Conservation (phyloP, 2,113 vertebrate species). For the Clarias gariepinus region DNA sequence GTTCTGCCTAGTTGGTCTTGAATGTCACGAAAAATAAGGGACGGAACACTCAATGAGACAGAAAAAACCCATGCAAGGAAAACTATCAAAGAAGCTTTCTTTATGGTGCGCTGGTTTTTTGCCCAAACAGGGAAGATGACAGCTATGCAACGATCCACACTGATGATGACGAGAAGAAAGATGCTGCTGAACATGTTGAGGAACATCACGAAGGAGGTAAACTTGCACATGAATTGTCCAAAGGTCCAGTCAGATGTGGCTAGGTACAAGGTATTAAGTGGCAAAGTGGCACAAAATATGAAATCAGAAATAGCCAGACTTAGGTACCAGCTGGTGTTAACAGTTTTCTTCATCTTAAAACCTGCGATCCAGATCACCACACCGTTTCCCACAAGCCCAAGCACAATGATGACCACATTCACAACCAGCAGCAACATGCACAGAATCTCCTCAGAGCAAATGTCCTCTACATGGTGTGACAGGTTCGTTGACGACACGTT, state of each 20-base stretch:
- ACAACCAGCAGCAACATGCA: too few species aligned
- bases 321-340: too few species aligned
- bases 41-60: slow-evolving; percentile 76
- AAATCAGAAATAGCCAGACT: too few species aligned
- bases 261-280: too few species aligned
- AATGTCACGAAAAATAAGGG: slow-evolving; percentile 78
- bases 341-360: too few species aligned
- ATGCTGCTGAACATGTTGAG: slow-evolving; percentile 97
- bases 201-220: slow-evolving; percentile 80
- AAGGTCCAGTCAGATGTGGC: background rate
- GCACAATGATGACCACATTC: too few species aligned
- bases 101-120: slow-evolving; percentile 85
- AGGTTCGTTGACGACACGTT: background rate
- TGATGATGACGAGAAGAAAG: slow-evolving; percentile 87
- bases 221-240: slow-evolving; percentile 61
- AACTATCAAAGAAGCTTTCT: slow-evolving; percentile 72
- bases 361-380: too few species aligned
- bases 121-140: slow-evolving; percentile 90
- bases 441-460: slow-evolving; percentile 6
- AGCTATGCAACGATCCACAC: slow-evolving; percentile 84
- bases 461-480: background rate
- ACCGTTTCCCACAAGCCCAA: too few species aligned
- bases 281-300: too few species aligned
- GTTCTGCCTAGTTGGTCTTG: background rate
- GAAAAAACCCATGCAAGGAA: slow-evolving; percentile 76